Evolutionary conservation across 2,113 vertebrate genomes (phyloP).

Genomic region (Atractosteus spatula): DNA sequence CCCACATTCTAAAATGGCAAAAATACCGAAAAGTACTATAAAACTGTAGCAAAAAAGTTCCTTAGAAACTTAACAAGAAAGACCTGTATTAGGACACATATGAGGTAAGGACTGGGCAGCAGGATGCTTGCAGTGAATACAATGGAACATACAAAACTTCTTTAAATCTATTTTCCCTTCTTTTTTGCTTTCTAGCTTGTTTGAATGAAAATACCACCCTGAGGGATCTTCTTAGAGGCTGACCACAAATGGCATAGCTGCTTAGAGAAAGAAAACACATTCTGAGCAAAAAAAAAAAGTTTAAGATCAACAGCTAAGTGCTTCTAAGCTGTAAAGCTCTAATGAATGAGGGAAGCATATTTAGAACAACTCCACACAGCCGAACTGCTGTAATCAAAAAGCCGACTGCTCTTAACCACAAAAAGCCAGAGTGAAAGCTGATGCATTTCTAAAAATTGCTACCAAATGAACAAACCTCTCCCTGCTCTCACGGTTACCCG

Average conservation of each 20-base stretch:
- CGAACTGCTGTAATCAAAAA: not conserved
- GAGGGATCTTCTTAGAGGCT: not conserved
- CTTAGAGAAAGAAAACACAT: not conserved
- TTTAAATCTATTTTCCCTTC: not conserved
- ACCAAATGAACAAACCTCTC: not conserved
- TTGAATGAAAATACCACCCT: not conserved
- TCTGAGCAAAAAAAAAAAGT: not conserved
- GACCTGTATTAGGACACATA: not conserved
- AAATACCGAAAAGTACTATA: not conserved
- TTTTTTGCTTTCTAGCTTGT: not conserved
- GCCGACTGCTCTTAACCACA: not conserved
- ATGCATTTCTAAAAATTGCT: not conserved
- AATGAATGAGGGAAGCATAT: not conserved
- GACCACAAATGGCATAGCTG: not conserved
- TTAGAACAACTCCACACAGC: constrained; percentile 1
- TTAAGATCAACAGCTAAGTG: not conserved
- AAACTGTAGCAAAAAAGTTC: not conserved
- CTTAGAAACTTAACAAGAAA: not conserved
- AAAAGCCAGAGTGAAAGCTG: not conserved
- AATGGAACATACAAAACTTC: not conserved
- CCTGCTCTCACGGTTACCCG: not conserved
- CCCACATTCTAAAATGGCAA: not conserved
- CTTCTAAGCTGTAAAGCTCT: not conserved
- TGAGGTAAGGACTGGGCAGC: not conserved
- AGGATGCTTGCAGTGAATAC: not conserved